phyloP scores from a whole-genome alignment of 1,140 invertebrate species.

The Tribolium madens region DNA sequence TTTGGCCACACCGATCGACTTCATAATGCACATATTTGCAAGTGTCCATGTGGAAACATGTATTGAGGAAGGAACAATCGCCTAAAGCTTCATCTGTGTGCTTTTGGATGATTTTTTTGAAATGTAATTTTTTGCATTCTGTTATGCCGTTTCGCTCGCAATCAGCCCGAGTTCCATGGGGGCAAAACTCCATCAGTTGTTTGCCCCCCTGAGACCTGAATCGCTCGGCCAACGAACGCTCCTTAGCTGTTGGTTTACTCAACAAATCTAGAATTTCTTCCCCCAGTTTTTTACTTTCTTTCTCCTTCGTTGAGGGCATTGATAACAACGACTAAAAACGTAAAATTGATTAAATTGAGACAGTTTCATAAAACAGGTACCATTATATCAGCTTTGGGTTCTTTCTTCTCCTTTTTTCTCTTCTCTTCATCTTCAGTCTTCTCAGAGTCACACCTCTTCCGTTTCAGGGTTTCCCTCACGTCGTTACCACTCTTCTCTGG shows the following conservation, averaged over 20 bases:
- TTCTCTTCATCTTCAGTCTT: slow-evolving; percentile 61
- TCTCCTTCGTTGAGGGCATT: slow-evolving; percentile 93
- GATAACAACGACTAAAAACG: slow-evolving; percentile 87
- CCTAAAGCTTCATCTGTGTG: slow-evolving; percentile 97
- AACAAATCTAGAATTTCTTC: slow-evolving; percentile 96
- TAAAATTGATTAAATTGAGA: slow-evolving; percentile 38
- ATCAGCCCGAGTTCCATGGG: slow-evolving; percentile 92
- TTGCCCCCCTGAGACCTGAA: slow-evolving; percentile 95
- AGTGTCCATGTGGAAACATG: slow-evolving; percentile 98
- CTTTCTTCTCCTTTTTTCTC: slow-evolving; percentile 65
- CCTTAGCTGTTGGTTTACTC: slow-evolving; percentile 96
- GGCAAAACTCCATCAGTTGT: slow-evolving; percentile 96
- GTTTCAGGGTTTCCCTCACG: slow-evolving; percentile 66
- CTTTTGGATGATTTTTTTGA: slow-evolving; percentile 96
- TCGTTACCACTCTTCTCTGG: slow-evolving; percentile 57
- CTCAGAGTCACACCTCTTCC: slow-evolving; percentile 64
- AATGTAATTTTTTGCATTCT: slow-evolving; percentile 92
- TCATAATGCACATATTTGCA: slow-evolving; percentile 98
- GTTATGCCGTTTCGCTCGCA: slow-evolving; percentile 76
- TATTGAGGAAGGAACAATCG: slow-evolving; percentile 98
- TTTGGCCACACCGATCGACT: slow-evolving; percentile 75
- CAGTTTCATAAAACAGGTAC: slow-evolving; percentile 62
- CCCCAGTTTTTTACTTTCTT: slow-evolving; percentile 94
- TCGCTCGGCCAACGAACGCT: slow-evolving; percentile 91
- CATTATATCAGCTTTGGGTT: slow-evolving; percentile 74